Base-by-base conservation (phyloP, 2,888 invertebrate genomes). In the Pseudococcus longispinus region DNA sequence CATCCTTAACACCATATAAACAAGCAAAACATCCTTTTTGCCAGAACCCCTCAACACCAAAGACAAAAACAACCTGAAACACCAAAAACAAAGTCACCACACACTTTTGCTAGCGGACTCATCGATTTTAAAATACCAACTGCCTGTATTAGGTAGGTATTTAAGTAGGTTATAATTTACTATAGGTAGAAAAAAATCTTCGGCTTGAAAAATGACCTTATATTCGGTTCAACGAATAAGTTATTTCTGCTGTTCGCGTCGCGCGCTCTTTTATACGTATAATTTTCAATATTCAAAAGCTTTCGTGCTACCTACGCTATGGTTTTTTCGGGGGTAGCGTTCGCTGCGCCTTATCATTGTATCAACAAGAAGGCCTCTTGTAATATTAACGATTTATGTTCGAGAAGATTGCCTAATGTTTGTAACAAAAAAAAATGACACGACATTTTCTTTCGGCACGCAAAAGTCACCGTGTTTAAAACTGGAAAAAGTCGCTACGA, bases 381-480 rank as follows among this genome's bases (percentile, higher is more conserved):
- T 80, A 80, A 80, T 42, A 42, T 80, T 80, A 42, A 70, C 77
- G 20, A 80, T 80, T 80, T 80, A 80, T 80, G 77, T 42, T 80
- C 20, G 77, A 80, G 77, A 80, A 80, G 77, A 80, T 42, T 80
- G 77, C 77, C 77, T 42, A 42, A 80, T 20, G 77, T 29, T 70
- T 70, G 29, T 20, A 5, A 29, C 20, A 42, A 80, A 77, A 80
- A 80, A 80, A 29, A 80, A 80, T 80, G 77, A 80, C 77, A 80
- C 77, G 77, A 80, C 77, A 80, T 80, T 80, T 80, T 42, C 77
- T 42, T 80, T 80, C 77, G 42, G 42, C 77, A 80, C 77, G 77
- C 77, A 80, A 80, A 80, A 80, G 77, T 80, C 77, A 80, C 77
- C 6, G 29, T 20, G 77, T 20, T 70, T 70, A 29, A 18, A 70